phyloP scores from a whole-genome alignment of 2,797 vertebrate genomes.

The Heterohyrax brucei region DNA sequence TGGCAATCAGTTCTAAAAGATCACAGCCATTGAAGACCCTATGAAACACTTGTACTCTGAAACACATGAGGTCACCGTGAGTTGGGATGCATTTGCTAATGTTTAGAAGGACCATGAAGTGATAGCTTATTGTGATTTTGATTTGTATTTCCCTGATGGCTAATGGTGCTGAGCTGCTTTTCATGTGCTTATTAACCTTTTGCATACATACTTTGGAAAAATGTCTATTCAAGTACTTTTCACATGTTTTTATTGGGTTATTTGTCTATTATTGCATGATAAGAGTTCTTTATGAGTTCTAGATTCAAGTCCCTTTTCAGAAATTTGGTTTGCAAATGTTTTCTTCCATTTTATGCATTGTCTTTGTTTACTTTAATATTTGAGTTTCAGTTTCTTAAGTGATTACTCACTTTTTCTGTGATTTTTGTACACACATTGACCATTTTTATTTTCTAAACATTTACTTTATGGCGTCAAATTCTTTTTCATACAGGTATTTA shows the following conservation, averaged over 20 bases:
- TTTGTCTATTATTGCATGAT: not conserved
- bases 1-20: not conserved
- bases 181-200: too few relatives aligned
- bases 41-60: not conserved
- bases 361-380: conserved; percentile 3
- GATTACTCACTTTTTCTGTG: not conserved
- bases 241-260: not conserved
- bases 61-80: not conserved
- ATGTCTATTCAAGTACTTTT: too few relatives aligned
- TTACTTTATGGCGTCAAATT: conserved; percentile 37
- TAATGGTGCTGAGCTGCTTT: not conserved
- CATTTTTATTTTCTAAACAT: conserved; percentile 32
- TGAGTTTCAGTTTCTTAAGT: conserved; percentile 16
- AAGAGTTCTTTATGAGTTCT: not conserved
- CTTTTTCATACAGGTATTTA: not conserved
- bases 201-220: too few relatives aligned
- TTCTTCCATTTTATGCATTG: not conserved
- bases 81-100: not conserved
- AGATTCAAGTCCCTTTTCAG: not conserved
- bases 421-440: not conserved
- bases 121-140: not conserved
- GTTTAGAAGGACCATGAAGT: not conserved
- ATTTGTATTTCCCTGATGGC: not conserved
- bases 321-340: not conserved
- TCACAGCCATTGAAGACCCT: not conserved